Conservation (phyloP, 2,888 invertebrate genomes). For the Cantharis lateralis region DNA sequence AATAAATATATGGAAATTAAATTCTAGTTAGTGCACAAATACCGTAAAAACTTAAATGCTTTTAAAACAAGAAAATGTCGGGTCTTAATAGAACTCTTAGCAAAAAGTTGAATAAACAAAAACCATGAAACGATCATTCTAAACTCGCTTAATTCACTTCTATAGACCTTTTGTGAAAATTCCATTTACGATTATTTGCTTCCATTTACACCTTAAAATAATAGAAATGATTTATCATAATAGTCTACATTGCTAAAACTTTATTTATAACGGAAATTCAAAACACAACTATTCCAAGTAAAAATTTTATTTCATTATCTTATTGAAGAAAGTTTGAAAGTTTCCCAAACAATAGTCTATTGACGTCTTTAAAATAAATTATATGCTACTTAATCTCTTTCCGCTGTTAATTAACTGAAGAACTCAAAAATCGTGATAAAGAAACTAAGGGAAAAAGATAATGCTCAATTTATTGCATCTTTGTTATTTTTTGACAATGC, state of each 20-base stretch:
- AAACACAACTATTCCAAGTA: slow-evolving; percentile 15
- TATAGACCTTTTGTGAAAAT: slow-evolving; percentile 5
- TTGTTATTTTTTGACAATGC: too few species aligned
- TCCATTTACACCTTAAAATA: slow-evolving; percentile 19
- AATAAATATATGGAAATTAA: slow-evolving; percentile 17
- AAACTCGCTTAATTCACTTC: slow-evolving; percentile 3
- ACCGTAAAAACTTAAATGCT: slow-evolving; percentile 11
- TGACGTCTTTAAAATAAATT: neutral
- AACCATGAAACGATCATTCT: slow-evolving; percentile 6
- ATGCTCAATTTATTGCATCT: too few species aligned
- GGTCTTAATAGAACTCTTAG: slow-evolving; percentile 1
- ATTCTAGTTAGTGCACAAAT: slow-evolving; percentile 16
- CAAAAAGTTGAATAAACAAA: slow-evolving; percentile 13
- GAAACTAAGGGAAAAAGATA: too few species aligned
- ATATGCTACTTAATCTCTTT: neutral
- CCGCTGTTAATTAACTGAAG: neutral
- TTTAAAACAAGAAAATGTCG: slow-evolving; percentile 11
- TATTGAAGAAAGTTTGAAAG: neutral
- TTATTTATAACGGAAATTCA: slow-evolving; percentile 16
- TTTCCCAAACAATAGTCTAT: neutral
- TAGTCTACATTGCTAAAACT: slow-evolving; percentile 14
- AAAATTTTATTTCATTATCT: slow-evolving; percentile 15
- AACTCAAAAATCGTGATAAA: neutral
- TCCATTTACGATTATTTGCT: slow-evolving; percentile 11
- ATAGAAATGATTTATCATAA: slow-evolving; percentile 20